Evolutionary conservation across 2,888 invertebrate genomes (phyloP).

Genomic region (Tolmerus cingulatus): DNA sequence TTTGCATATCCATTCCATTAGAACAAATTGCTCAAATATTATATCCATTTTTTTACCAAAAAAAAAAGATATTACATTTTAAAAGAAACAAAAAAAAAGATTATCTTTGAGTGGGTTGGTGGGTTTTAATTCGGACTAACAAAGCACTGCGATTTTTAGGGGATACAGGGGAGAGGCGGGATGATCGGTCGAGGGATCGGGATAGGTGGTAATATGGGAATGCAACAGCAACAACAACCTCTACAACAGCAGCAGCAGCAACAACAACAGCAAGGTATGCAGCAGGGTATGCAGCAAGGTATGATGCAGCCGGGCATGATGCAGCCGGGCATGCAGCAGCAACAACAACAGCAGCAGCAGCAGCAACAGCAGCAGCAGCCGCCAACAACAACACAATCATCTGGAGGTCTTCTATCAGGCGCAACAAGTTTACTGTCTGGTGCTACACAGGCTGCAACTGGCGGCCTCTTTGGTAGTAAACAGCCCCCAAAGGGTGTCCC

Average conservation of each 20-base stretch:
- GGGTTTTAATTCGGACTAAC: slow-evolving; percentile 49
- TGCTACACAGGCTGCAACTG: slow-evolving; percentile 64
- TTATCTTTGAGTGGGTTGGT: slow-evolving; percentile 49
- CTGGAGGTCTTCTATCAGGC: slow-evolving; percentile 62
- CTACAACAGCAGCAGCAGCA: slow-evolving; percentile 61
- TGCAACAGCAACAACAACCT: slow-evolving; percentile 57
- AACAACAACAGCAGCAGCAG: slow-evolving; percentile 55
- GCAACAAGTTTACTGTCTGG: slow-evolving; percentile 64
- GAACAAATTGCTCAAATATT: slow-evolving; percentile 37
- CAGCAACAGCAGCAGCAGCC: slow-evolving; percentile 55
- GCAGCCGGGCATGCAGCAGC: slow-evolving; percentile 50
- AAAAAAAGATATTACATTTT: background rate
- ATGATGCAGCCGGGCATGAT: slow-evolving; percentile 50
- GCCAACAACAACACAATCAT: slow-evolving; percentile 59
- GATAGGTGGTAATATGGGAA: slow-evolving; percentile 63
- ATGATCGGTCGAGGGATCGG: slow-evolving; percentile 61
- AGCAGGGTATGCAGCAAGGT: slow-evolving; percentile 55
- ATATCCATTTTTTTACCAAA: slow-evolving; percentile 16
- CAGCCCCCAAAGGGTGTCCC: slow-evolving; percentile 64
- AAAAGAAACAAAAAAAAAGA: background rate
- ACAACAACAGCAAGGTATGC: slow-evolving; percentile 48
- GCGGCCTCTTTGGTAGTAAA: slow-evolving; percentile 63
- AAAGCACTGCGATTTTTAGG: slow-evolving; percentile 59
- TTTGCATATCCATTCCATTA: slow-evolving; percentile 46
- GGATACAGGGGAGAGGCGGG: slow-evolving; percentile 69